Percentiles rank a stretch among this genome's conserved stretches.
phyloP scores from a whole-genome alignment of 1,140 invertebrate genomes.

The Cyphomyrmex costatus region DNA sequence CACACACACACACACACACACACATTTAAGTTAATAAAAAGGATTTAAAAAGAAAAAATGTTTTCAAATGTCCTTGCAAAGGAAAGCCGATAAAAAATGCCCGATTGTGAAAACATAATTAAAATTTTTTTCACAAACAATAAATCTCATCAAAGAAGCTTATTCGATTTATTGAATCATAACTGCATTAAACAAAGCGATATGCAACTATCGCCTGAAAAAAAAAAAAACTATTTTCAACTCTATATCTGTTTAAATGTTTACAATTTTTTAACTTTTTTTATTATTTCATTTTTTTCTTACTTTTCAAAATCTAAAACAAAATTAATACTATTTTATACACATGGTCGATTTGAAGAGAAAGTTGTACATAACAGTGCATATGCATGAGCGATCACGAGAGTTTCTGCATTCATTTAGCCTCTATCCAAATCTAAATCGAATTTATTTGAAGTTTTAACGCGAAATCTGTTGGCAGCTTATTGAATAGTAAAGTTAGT shows the following conservation, averaged over 20 bases:
- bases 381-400: slow-evolving; percentile 48
- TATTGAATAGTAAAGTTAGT: slow-evolving; percentile 52
- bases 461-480: slow-evolving; percentile 32
- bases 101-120: neutral
- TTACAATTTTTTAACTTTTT: neutral
- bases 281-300: neutral
- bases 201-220: neutral
- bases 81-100: neutral
- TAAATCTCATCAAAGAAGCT: neutral
- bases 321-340: slow-evolving; percentile 37
- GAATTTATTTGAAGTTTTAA: slow-evolving; percentile 59
- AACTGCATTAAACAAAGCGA: neutral
- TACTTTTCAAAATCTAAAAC: slow-evolving; percentile 18
- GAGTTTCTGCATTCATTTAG: slow-evolving; percentile 52
- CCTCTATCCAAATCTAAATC: slow-evolving; percentile 53
- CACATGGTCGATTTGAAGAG: neutral
- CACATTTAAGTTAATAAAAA: neutral
- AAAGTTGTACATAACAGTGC: slow-evolving; percentile 45
- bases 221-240: slow-evolving; percentile 8
- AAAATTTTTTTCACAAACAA: neutral
- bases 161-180: neutral
- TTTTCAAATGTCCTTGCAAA: neutral
- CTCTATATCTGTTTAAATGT: neutral
- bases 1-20: too few species aligned
- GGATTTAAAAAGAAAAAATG: neutral